Conservation (phyloP, 2,888 invertebrate genomes). For the Sarcophaga variegata region DNA sequence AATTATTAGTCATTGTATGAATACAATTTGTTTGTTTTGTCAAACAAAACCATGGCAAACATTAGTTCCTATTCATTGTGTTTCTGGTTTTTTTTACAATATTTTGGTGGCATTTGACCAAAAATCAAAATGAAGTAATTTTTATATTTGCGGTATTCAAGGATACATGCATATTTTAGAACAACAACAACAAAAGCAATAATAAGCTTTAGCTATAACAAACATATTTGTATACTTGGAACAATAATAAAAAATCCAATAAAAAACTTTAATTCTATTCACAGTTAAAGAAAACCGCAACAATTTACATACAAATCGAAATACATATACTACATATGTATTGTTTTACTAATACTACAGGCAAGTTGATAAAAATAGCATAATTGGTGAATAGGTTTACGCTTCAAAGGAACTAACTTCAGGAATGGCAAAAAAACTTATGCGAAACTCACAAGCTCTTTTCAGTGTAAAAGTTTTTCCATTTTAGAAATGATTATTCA, state of each 20-base stretch:
- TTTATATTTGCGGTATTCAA: constrained; percentile 56
- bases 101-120: constrained; percentile 60
- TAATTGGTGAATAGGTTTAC: too few species aligned
- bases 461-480: too few species aligned
- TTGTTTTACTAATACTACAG: too few species aligned
- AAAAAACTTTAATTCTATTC: background rate
- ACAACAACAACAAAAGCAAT: background rate
- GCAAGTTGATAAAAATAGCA: too few species aligned
- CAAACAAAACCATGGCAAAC: background rate
- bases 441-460: too few species aligned
- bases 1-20: constrained; percentile 41
- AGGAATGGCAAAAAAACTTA: too few species aligned
- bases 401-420: too few species aligned
- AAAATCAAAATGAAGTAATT: constrained; percentile 63
- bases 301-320: constrained; percentile 15
- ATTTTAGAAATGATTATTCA: too few species aligned
- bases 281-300: constrained; percentile 27
- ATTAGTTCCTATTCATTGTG: background rate
- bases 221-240: background rate
- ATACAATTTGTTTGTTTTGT: constrained; percentile 3
- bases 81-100: background rate
- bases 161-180: constrained; percentile 27
- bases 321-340: background rate
- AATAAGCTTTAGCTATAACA: background rate
- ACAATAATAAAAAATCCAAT: too few species aligned